phyloP scores from a whole-genome alignment of 2,888 invertebrate species.

The Craniophora ligustri region DNA sequence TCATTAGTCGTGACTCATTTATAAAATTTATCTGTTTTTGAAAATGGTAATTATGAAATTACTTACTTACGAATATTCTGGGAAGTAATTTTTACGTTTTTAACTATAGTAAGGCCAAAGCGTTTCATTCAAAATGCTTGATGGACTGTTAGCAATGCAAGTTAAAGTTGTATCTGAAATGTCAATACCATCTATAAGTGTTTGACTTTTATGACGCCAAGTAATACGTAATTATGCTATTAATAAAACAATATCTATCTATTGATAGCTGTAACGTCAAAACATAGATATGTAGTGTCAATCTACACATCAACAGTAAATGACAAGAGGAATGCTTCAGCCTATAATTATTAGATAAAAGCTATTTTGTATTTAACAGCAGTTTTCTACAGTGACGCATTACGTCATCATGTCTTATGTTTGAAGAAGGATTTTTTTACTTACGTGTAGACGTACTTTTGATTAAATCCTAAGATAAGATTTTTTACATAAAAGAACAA shows the following conservation, averaged over 20 bases:
- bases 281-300: slow-evolving; percentile 52
- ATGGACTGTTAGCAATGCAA: no score
- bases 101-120: no score
- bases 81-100: slow-evolving; percentile 2
- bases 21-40: slow-evolving; percentile 19
- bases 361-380: slow-evolving; percentile 21
- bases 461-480: neutral
- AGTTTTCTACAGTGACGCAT: slow-evolving; percentile 33
- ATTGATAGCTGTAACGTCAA: slow-evolving; percentile 56
- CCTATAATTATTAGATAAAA: slow-evolving; percentile 22
- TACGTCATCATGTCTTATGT: slow-evolving; percentile 18
- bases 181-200: no score
- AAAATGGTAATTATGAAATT: slow-evolving; percentile 1
- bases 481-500: neutral
- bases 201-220: slow-evolving; percentile 5
- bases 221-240: slow-evolving; percentile 13
- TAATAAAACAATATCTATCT: slow-evolving; percentile 32
- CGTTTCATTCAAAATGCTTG: no score
- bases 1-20: slow-evolving; percentile 25
- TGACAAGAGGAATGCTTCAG: slow-evolving; percentile 11
- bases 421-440: slow-evolving; percentile 16
- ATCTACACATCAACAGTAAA: slow-evolving; percentile 31
- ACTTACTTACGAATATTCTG: neutral
- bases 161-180: no score
- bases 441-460: slow-evolving; percentile 2